Percentiles rank a stretch among this genome's conserved stretches.
phyloP scores from a whole-genome alignment of 2,888 invertebrate species.

The Junonia oenone region DNA sequence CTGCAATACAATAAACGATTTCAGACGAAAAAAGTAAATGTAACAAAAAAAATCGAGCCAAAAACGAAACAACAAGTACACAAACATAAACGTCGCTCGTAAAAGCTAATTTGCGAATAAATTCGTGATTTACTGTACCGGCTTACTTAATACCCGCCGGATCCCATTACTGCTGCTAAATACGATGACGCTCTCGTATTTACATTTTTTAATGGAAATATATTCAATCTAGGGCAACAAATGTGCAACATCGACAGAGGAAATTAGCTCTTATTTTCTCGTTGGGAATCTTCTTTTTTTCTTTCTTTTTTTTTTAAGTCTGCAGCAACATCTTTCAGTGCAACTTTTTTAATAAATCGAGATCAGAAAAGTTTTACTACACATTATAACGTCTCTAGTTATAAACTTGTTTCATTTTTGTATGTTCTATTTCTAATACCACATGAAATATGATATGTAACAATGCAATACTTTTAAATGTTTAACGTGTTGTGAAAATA shows the following conservation, averaged over 20 bases:
- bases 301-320: background rate
- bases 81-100: slow-evolving; percentile 17
- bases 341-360: slow-evolving; percentile 3
- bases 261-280: slow-evolving; percentile 14
- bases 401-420: background rate
- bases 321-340: slow-evolving; percentile 1
- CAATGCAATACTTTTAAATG: background rate
- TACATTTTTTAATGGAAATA: slow-evolving; percentile 12
- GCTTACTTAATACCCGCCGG: slow-evolving; percentile 21
- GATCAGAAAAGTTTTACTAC: background rate
- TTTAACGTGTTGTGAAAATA: background rate
- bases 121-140: slow-evolving; percentile 19
- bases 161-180: slow-evolving; percentile 17
- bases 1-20: background rate
- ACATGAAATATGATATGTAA: background rate
- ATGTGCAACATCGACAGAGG: slow-evolving; percentile 10
- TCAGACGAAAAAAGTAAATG: background rate
- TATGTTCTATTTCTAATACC: background rate
- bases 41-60: background rate
- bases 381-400: background rate
- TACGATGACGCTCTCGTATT: slow-evolving; percentile 17
- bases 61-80: slow-evolving; percentile 7
- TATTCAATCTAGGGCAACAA: slow-evolving; percentile 16
- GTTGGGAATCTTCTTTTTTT: slow-evolving; percentile 4
- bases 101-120: slow-evolving; percentile 31